Base-by-base conservation (phyloP, 2,888 invertebrate species). In the Leptarthrus brevirostris region DNA sequence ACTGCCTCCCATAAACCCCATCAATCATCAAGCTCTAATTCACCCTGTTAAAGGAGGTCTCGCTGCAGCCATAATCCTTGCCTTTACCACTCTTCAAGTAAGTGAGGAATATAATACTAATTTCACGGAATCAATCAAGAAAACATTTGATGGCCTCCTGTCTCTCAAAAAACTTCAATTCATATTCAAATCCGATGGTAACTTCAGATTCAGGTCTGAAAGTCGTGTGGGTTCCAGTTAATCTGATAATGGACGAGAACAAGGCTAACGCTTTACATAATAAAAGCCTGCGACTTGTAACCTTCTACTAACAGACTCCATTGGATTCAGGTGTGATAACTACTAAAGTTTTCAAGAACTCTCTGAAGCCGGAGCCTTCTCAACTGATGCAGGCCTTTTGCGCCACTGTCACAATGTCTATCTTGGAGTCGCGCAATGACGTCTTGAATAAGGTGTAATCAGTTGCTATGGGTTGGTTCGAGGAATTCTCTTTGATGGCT, bases 91-190 rank as follows among this genome's bases (percentile, higher is more conserved):
- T 14, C 6, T 12, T 14, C 26, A 47, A 16, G 26, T 47, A 66
- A 66, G 49, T 49, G 30, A 47, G 20, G 47, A 16, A 20, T 70
- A 36, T 72, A 72, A 72, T 72, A 72, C 72, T 72, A 72, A 72
- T 72, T 72, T 72, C 72, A 72, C 56, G 72, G 72, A 72, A 72
- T 72, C 56, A 72, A 72, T 72, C 72, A 72, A 72, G 44, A 72
- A 26, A 34, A 24, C 22, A 44, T 66, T 49, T 49, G 66, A 47
- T 44, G 66, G 66, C 14, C 40, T 54, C 53, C 26, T 54, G 70
- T 36, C 47, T 53, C 71, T 53, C 71, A 53, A 30, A n/a, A n/a
- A 53, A 52, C 52, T 30, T 14, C 53, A 53, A 52, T 71, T 53
- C 52, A 71, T 71, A 52, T 52, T 54, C 71, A 53, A 71, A 70